Evolutionary conservation across 2,113 vertebrate species (phyloP).

Genomic region (Poecilia latipinna): DNA sequence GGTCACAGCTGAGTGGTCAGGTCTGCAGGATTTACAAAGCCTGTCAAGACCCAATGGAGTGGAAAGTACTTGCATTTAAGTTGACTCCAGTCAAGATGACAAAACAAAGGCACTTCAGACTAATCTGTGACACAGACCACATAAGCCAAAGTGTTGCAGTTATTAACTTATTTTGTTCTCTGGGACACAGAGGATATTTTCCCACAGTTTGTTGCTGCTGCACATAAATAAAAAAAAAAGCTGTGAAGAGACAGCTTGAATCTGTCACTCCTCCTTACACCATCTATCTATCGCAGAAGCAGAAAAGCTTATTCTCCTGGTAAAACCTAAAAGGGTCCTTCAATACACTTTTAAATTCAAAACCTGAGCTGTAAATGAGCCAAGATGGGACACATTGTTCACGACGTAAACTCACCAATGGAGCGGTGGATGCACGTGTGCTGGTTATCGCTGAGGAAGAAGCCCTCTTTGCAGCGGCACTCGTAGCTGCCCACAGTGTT

Average conservation of each 20-base stretch:
- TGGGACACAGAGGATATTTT: slow-evolving; percentile 79
- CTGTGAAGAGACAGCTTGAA: slow-evolving; percentile 73
- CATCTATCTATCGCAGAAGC: slow-evolving; percentile 63
- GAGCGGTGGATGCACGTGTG: slow-evolving; percentile 97
- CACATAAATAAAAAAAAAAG: slow-evolving; percentile 58
- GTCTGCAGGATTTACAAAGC: slow-evolving; percentile 58
- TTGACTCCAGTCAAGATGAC: slow-evolving; percentile 65
- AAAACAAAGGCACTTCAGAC: slow-evolving; percentile 76
- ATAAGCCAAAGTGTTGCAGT: slow-evolving; percentile 75
- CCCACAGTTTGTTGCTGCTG: slow-evolving; percentile 79
- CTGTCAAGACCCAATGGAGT: slow-evolving; percentile 65
- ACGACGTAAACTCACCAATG: slow-evolving; percentile 83
- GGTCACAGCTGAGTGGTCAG: slow-evolving; percentile 59
- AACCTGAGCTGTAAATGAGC: background rate
- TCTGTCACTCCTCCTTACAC: slow-evolving; percentile 72
- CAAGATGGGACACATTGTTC: background rate
- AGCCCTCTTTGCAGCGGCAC: slow-evolving; percentile 92
- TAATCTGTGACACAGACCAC: slow-evolving; percentile 75
- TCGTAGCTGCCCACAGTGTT: slow-evolving; percentile 96
- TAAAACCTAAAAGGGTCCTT: background rate
- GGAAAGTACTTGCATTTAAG: slow-evolving; percentile 71
- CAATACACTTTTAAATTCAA: background rate
- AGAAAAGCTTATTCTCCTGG: background rate
- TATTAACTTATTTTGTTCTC: slow-evolving; percentile 82
- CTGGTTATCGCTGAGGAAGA: slow-evolving; percentile 98